These are phyloP conservation scores for Agrenia bidenticulata DNA, from an alignment of 2,888 invertebrate species.

Conservation along the genomic window DNA sequence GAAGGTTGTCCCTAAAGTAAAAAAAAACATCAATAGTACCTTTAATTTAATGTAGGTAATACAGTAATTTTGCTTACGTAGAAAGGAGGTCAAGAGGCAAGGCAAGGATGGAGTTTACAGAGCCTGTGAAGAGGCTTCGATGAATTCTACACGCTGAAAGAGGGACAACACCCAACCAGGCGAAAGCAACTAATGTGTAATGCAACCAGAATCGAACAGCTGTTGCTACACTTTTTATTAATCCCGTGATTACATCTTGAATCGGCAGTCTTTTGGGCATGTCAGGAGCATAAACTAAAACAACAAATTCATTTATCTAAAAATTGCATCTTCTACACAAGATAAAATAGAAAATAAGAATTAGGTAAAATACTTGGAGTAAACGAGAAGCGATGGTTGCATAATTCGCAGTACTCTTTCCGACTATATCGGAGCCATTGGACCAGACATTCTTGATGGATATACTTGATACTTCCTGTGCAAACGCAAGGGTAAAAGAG, in stretches of 20 bases:
- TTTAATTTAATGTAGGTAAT: background rate
- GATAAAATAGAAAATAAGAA: no score
- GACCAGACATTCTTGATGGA: conserved; percentile 96
- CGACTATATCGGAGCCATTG: conserved; percentile 99
- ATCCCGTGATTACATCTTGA: conserved; percentile 85
- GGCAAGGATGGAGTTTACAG: conserved; percentile 74
- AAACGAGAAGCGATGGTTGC: conserved; percentile 95
- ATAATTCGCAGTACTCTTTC: conserved; percentile 97
- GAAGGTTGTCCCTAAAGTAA: conserved; percentile 69
- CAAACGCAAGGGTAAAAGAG: conserved; percentile 98
- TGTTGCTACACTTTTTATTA: conserved; percentile 82
- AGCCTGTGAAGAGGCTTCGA: conserved; percentile 86
- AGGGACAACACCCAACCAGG: conserved; percentile 96
- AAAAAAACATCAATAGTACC: background rate
- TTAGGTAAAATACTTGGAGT: conserved; percentile 72
- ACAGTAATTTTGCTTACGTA: conserved; percentile 59
- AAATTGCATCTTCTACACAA: conserved; percentile 13
- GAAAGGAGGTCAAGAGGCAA: conserved; percentile 90
- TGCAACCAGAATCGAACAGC: conserved; percentile 97
- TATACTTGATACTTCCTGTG: conserved; percentile 98
- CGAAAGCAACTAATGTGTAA: conserved; percentile 92
- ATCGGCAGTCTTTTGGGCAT: conserved; percentile 98
- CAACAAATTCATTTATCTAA: no score
- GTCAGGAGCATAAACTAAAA: conserved; percentile 89
- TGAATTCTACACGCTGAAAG: conserved; percentile 95